Conservation (phyloP, 30 jellyfish, hydroid and myxozoan genomes). For the Clytia hemisphaerica region DNA sequence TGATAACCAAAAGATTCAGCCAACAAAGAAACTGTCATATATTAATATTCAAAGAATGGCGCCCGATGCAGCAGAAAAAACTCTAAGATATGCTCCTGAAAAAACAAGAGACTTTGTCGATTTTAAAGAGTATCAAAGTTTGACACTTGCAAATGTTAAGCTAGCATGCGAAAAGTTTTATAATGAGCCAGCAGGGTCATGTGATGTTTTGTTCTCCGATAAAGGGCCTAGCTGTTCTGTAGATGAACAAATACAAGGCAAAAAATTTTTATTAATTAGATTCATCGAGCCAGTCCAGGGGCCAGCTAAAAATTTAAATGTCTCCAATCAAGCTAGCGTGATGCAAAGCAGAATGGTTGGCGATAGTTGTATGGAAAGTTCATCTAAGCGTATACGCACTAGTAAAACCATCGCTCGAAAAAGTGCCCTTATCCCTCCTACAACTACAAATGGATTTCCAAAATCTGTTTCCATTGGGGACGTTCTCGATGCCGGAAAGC, state of each 20-base stretch:
- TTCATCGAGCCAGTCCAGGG: neutral
- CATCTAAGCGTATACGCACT: neutral
- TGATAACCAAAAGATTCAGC: too few species aligned
- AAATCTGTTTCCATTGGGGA: constrained; percentile 24
- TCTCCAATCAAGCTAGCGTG: constrained; percentile 1
- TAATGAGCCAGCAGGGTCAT: constrained; percentile 28
- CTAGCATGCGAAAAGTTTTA: constrained; percentile 30
- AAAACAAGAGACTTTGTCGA: constrained; percentile 33
- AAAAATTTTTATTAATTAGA: neutral
- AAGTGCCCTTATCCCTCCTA: neutral
- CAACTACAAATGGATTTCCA: constrained; percentile 5
- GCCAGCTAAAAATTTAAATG: too few species aligned
- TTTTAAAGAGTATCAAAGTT: constrained; percentile 15
- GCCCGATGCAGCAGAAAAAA: too few species aligned
- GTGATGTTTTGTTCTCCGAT: constrained; percentile 23
- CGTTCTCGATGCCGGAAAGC: constrained; percentile 5
- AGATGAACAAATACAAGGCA: constrained; percentile 10
- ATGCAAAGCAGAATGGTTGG: neutral
- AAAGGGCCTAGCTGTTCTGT: constrained; percentile 23
- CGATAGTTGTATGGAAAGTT: constrained; percentile 1
- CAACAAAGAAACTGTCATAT: too few species aligned
- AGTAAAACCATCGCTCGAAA: neutral
- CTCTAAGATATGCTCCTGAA: too few species aligned
- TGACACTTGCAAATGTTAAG: constrained; percentile 16
- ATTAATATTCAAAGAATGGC: too few species aligned